Percentiles rank a stretch among this genome's conserved stretches.
phyloP scores from a whole-genome alignment of 2,113 vertebrate species.

The Nanorana parkeri region DNA sequence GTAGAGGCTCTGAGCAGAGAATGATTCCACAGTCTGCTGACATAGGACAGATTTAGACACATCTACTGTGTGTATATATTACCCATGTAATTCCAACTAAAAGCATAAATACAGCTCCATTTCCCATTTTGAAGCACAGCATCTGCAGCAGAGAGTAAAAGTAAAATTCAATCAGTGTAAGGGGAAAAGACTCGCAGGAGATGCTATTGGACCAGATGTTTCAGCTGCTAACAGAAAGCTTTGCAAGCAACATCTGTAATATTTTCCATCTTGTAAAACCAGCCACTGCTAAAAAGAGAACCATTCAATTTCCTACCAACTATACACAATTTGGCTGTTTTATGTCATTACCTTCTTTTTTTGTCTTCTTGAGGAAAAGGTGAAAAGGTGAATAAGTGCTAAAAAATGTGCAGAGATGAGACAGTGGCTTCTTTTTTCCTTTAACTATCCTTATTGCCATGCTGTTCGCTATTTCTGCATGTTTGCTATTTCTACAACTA shows the following conservation, averaged over 20 bases:
- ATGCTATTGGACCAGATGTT: constrained; percentile 80
- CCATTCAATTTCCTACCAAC: constrained; percentile 60
- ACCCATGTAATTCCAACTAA: constrained; percentile 44
- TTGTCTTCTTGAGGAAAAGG: constrained; percentile 66
- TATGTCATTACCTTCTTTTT: constrained; percentile 69
- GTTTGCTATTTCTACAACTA: too few relatives aligned
- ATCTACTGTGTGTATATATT: constrained; percentile 40
- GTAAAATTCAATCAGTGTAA: constrained; percentile 80
- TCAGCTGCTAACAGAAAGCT: constrained; percentile 65
- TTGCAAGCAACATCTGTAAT: constrained; percentile 69
- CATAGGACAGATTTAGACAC: constrained; percentile 31
- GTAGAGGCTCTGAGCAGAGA: constrained; percentile 25
- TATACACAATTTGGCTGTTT: constrained; percentile 59
- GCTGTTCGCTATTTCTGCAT: neutral
- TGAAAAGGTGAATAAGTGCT: constrained; percentile 59
- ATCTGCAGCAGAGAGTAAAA: constrained; percentile 69
- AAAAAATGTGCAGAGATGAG: neutral
- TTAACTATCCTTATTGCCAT: neutral
- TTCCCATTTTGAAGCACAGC: constrained; percentile 66
- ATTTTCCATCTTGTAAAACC: constrained; percentile 68
- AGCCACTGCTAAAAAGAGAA: constrained; percentile 67
- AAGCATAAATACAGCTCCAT: constrained; percentile 56
- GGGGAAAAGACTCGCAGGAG: constrained; percentile 67
- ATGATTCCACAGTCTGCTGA: constrained; percentile 56
- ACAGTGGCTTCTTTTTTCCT: neutral